Conservation (phyloP, 2,113 vertebrate species). For the Syngnathoides biaculeatus region DNA sequence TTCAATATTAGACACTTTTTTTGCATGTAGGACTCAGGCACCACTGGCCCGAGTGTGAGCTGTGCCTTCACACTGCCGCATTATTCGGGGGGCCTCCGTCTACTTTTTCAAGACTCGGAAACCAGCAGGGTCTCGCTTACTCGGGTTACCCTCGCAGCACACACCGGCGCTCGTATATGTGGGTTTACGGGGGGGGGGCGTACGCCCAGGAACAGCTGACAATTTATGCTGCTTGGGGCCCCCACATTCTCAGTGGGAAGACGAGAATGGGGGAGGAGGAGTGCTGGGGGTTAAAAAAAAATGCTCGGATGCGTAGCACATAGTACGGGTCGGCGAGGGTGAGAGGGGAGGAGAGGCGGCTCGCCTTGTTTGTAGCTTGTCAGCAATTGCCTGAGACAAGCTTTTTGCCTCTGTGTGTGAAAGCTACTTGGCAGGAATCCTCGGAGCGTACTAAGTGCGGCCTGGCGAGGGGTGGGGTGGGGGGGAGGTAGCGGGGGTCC, state of each 20-base stretch:
- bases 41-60: background rate
- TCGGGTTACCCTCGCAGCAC: constrained; percentile 65
- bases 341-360: constrained; percentile 41
- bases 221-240: constrained; percentile 72
- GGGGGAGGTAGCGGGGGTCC: constrained; percentile 65
- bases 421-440: constrained; percentile 95
- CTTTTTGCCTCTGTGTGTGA: constrained; percentile 88
- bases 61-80: constrained; percentile 45
- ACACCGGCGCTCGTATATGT: constrained; percentile 59
- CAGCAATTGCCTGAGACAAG: constrained; percentile 94
- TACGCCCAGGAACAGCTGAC: constrained; percentile 75
- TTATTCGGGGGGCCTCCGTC: constrained; percentile 47
- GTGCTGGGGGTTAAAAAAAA: constrained; percentile 13
- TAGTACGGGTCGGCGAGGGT: background rate
- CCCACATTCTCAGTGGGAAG: constrained; percentile 63
- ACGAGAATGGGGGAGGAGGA: constrained; percentile 22
- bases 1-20: background rate
- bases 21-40: background rate
- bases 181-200: constrained; percentile 67
- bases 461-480: constrained; percentile 70
- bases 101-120: constrained; percentile 58
- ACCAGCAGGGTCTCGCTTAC: constrained; percentile 48
- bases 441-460: constrained; percentile 86
- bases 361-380: constrained; percentile 93
- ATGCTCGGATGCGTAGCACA: background rate